phyloP scores from a whole-genome alignment of 2,113 vertebrate genomes.

The Vicugna pacos region DNA sequence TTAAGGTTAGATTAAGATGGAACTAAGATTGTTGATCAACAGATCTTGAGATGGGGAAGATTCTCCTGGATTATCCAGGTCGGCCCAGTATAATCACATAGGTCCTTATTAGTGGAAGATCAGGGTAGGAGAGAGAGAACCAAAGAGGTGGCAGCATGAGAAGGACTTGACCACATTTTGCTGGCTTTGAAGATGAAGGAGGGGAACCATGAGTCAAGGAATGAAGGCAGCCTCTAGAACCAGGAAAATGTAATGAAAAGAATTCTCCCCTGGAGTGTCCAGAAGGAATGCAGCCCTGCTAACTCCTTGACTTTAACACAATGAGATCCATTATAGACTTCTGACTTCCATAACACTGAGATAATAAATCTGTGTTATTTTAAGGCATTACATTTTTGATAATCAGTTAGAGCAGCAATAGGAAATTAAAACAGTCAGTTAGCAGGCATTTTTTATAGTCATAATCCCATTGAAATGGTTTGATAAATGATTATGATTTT shows the following conservation, averaged over 20 bases:
- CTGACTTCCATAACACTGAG: neutral
- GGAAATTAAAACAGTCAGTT: neutral
- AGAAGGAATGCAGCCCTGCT: neutral
- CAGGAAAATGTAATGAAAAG: neutral
- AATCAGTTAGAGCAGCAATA: neutral
- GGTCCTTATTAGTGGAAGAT: neutral
- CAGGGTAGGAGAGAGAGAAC: neutral
- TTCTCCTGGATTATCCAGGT: neutral
- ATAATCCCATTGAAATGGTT: neutral
- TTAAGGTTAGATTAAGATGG: neutral
- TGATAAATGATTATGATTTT: slow-evolving; percentile 21
- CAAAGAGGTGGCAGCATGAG: neutral
- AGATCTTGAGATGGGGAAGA: neutral
- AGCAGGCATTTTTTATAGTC: neutral
- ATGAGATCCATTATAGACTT: neutral
- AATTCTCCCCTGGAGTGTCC: neutral
- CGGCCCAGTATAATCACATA: neutral
- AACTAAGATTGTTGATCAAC: slow-evolving; percentile 25
- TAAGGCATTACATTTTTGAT: neutral
- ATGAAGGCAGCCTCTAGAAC: too few relatives aligned
- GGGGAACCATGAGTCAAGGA: neutral
- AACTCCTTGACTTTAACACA: neutral
- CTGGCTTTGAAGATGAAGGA: neutral
- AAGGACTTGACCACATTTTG: neutral
- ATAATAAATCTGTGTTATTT: neutral